A percentile compares a stretch with the other conserved stretches of the same genome.
Conservation (phyloP, 2,113 vertebrate species). For the Pachyramphus minor region DNA sequence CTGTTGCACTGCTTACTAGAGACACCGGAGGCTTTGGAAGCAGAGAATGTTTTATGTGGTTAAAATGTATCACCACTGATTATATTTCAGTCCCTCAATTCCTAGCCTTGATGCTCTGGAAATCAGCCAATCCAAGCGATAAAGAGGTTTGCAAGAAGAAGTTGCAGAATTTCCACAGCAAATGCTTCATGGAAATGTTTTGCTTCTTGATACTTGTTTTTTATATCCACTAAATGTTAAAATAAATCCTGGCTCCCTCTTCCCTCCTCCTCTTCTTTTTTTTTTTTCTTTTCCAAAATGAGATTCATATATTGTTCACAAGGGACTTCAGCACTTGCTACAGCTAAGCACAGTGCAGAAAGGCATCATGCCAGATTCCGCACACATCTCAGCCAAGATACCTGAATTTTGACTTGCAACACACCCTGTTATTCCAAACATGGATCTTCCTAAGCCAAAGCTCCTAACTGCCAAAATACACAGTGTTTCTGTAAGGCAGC, state of each 20-base stretch:
- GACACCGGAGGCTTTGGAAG: slow-evolving; percentile 63
- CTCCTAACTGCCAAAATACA: slow-evolving; percentile 40
- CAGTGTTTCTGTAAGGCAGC: slow-evolving; percentile 12
- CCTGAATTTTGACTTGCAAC: slow-evolving; percentile 55
- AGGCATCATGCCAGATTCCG: slow-evolving; percentile 1
- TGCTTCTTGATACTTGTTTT: slow-evolving; percentile 27
- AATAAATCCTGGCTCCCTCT: slow-evolving; percentile 22
- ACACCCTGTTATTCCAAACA: slow-evolving; percentile 46
- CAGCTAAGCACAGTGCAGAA: slow-evolving; percentile 45
- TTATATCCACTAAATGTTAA: slow-evolving; percentile 35
- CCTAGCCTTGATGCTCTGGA: slow-evolving; percentile 72
- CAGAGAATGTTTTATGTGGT: slow-evolving; percentile 67
- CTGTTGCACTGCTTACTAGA: slow-evolving; percentile 58
- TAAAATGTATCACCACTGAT: slow-evolving; percentile 68
- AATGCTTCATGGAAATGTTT: slow-evolving; percentile 22
- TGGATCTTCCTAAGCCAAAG: slow-evolving; percentile 30
- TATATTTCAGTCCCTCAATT: slow-evolving; percentile 69
- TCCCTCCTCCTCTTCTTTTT: slow-evolving; percentile 18
- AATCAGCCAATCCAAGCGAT: slow-evolving; percentile 68
- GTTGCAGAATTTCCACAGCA: slow-evolving; percentile 50
- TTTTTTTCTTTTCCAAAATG: not conserved
- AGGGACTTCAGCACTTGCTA: slow-evolving; percentile 40
- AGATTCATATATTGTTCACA: slow-evolving; percentile 32
- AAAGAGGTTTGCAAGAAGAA: slow-evolving; percentile 48
- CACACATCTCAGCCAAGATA: slow-evolving; percentile 32